Evolutionary conservation across 2,888 invertebrate genomes (phyloP).

Genomic region (Mesorhabditis sp.): DNA sequence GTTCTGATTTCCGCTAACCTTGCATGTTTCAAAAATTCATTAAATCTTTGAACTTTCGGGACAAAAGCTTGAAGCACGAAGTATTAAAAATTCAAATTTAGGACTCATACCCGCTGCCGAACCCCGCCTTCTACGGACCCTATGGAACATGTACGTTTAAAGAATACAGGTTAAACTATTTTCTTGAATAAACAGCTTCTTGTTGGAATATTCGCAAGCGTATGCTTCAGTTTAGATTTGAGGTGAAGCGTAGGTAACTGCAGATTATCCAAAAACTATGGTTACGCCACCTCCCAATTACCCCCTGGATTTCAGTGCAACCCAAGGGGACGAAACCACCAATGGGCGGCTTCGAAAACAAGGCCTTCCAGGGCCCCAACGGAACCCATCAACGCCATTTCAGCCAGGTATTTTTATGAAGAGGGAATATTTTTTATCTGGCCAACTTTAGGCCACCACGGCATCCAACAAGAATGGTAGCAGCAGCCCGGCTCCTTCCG

Average conservation of each 20-base stretch:
- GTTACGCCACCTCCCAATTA: background rate
- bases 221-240: no score
- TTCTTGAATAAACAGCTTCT: no score
- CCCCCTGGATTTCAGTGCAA: slow-evolving; percentile 11
- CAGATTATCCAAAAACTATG: no score
- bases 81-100: slow-evolving; percentile 15
- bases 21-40: no score
- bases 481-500: slow-evolving; percentile 15
- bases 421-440: background rate
- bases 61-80: no score
- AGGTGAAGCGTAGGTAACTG: no score
- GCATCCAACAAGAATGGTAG: slow-evolving; percentile 24
- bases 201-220: no score
- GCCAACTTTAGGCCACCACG: slow-evolving; percentile 22
- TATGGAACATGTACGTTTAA: slow-evolving; percentile 28
- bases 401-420: slow-evolving; percentile 12
- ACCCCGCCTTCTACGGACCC: slow-evolving; percentile 25
- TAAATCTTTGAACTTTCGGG: no score
- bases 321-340: slow-evolving; percentile 13
- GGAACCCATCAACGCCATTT: slow-evolving; percentile 33
- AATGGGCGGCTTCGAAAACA: slow-evolving; percentile 39
- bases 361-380: slow-evolving; percentile 24
- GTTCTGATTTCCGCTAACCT: no score
- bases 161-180: background rate
- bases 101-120: slow-evolving; percentile 35